Evolutionary conservation across 1,140 invertebrate species (phyloP), one percentile per base, ranked within the genome.

Genomic region (Drosophila seguyi): DNA sequence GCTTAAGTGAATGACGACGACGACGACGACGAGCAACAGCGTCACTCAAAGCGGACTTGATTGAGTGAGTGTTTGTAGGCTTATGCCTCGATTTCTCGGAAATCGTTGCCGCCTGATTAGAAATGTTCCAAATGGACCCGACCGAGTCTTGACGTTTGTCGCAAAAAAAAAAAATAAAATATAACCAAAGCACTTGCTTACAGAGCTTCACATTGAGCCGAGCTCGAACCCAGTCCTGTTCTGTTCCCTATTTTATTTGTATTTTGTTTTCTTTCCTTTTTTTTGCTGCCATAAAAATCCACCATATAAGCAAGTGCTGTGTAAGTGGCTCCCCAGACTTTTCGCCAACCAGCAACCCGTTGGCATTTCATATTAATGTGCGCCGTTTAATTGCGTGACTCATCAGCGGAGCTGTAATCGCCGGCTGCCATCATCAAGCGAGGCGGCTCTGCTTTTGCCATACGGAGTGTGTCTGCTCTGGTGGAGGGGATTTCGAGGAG

Each of bases 41-140:
- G 55, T 75, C 63, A 71, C 41, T 67, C 29, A 36, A 36, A 65
- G 52, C 47, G 45, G 36, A 44, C 58, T 47, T 59, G 42, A 58
- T 34, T 73, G 81, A 81, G 47, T 74, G 62, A 69, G 16, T 76
- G 31, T 25, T 48, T 68, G 36, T 42, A 25, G 50, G 65, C 42
- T 65, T 57, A 34, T 74, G 67, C 47, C 36, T 77, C 65, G 57
- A 75, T 79, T 87, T 87, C 79, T 77, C 58, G 66, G 84, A 88
- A 55, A 86, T 74, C 66, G 22, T 47, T 47, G 81, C 78, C 52
- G 52, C 20, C 52, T 83, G 83, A 88, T 88, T 87, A 87, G 84
- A 60, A 88, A 63, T 68, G 79, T 61, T 61, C 69, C 79, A 86
- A 77, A 79, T 79, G 69, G 60, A 55, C 52, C 52, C 52, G 14